Conservation (phyloP, 1,140 invertebrate species). For the Heliothis subflexa region DNA sequence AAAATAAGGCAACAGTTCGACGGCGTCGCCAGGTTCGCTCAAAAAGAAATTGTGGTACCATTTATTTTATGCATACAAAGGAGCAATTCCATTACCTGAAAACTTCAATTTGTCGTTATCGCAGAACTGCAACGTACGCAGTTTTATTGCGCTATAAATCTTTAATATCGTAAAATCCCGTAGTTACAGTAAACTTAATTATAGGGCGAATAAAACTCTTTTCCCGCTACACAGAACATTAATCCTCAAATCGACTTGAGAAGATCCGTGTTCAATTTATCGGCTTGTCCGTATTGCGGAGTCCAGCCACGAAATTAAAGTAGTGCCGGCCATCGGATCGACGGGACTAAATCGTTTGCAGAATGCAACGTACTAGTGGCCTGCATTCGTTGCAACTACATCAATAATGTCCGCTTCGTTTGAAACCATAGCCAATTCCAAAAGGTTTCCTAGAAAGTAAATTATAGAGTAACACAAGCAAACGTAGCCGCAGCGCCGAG, state of each 20-base stretch:
- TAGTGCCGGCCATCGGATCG: constrained; percentile 22
- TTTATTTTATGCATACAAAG: constrained; percentile 24
- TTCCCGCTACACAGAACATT: constrained; percentile 14
- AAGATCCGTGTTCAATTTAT: constrained; percentile 45
- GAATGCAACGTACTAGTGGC: constrained; percentile 4
- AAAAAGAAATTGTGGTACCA: constrained; percentile 8
- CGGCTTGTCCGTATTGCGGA: constrained; percentile 29
- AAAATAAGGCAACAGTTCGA: background rate
- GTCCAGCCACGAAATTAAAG: constrained; percentile 34
- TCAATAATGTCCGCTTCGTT: constrained; percentile 36
- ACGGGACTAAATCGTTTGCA: constrained; percentile 23
- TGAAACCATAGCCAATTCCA: constrained; percentile 23
- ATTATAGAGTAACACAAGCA: constrained; percentile 32
- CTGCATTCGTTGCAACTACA: constrained; percentile 22
- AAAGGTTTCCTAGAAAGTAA: constrained; percentile 30
- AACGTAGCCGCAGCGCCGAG: constrained; percentile 17
- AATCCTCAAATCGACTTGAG: constrained; percentile 36
- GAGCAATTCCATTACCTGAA: constrained; percentile 26
- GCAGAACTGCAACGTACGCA: constrained; percentile 12
- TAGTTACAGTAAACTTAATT: constrained; percentile 29
- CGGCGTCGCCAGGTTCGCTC: background rate
- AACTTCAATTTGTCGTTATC: constrained; percentile 34
- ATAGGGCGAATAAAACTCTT: constrained; percentile 28
- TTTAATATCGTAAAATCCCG: constrained; percentile 20
- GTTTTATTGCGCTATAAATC: constrained; percentile 38